A percentile compares a stretch with the other conserved stretches of the same genome.
Conservation (phyloP, 2,113 vertebrate species). For the Equus przewalskii region DNA sequence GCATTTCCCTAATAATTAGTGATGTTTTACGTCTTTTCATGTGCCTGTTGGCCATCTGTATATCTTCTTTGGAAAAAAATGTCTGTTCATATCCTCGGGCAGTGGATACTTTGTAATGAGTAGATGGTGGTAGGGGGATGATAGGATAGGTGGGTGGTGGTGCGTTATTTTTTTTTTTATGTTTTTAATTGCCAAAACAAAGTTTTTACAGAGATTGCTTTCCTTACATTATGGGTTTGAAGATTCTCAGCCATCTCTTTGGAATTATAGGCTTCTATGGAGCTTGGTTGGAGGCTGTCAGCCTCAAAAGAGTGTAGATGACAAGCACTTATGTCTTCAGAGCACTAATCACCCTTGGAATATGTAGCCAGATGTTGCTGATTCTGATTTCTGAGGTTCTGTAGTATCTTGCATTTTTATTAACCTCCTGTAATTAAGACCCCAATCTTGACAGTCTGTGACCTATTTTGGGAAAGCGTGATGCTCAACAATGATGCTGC, state of each 20-base stretch:
- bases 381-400: constrained; percentile 67
- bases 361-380: constrained; percentile 72
- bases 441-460: constrained; percentile 70
- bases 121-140: not conserved
- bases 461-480: constrained; percentile 74
- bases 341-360: constrained; percentile 38
- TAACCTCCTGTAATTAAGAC: constrained; percentile 77
- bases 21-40: too few species aligned
- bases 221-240: not conserved
- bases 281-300: not conserved
- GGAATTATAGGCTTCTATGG: not conserved
- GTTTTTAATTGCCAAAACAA: constrained; percentile 13
- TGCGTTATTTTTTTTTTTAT: not conserved
- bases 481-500: constrained; percentile 76
- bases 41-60: too few species aligned
- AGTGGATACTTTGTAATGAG: not conserved
- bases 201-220: not conserved
- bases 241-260: not conserved
- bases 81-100: too few species aligned
- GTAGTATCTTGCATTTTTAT: constrained; percentile 75
- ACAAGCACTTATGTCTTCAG: constrained; percentile 42
- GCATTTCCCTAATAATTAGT: too few species aligned
- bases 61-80: too few species aligned
- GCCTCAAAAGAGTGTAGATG: not conserved
- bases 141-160: not conserved